Base-by-base conservation (phyloP, 2,797 vertebrate species). In the Megalops cyprinoides region DNA sequence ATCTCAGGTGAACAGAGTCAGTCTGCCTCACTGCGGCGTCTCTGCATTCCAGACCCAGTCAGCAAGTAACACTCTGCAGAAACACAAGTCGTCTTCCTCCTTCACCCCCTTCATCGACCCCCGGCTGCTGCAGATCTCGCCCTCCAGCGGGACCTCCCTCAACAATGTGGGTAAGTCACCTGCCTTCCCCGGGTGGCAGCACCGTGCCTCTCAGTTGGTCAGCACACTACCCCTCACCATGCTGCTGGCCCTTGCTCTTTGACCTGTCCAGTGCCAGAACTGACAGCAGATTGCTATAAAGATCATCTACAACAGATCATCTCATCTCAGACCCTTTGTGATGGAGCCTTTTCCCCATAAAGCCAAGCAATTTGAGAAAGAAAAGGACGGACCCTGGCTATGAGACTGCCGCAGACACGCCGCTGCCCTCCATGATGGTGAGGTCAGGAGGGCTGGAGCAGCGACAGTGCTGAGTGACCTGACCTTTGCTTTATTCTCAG, bases 81-180 rank as follows among this genome's bases (percentile, higher is more conserved):
- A 99, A 96, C 97, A 99, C 95, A 99, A 99, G 96, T 99, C 98
- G 83, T 99, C 98, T 85, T 99, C 98, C 83, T 99, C 98, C 89
- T 99, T 99, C 94, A 99, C 98, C 82, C 98, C 98, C 82, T 99
- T 99, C 94, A 99, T 99, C 88, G 98, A 99, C 91, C 98, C 98
- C 74, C 95, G 98, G 87, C 96, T 99, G 90, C 97, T 99, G 85
- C 98, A 99, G 91, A 96, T 99, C 91, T 99, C 98, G 92, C 96
- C 98, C 82, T 99, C 98, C 90, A 97, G 97, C 76, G 98, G 98
- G 85, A 97, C 96, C 82, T 97, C 97, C 87, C 97, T 99, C 88
- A 98, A 98, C 87, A 98, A 97, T 82, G 95, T 97, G 69, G 98
- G 98, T 99, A 93, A 93, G 97, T 95, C 87, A 12, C 37, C 79